These are phyloP conservation scores for Bos taurus DNA, from an alignment of 2,113 vertebrate species.

Conservation along the genomic window DNA sequence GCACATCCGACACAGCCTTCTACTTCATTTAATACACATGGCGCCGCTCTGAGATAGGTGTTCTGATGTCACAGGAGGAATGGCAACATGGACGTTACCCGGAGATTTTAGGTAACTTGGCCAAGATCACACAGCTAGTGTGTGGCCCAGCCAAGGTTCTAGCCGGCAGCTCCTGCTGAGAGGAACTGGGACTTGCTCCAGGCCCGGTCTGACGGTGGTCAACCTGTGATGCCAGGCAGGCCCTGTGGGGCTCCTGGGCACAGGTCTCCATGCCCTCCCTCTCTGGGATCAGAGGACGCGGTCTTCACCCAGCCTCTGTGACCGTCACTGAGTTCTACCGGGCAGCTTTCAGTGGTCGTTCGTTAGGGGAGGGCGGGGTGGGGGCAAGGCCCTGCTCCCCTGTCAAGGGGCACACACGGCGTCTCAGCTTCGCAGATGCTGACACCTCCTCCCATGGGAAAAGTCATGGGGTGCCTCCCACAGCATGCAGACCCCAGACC, in stretches of 20 bases:
- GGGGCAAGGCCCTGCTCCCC: not conserved
- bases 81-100: not conserved
- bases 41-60: not conserved
- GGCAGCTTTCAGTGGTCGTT: not conserved
- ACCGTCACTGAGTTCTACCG: rapidly evolving
- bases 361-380: not conserved
- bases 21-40: not conserved
- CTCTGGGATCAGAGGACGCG: not conserved
- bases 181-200: not conserved
- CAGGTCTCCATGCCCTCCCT: not conserved
- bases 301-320: not conserved
- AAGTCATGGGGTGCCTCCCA: not conserved
- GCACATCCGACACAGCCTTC: not conserved
- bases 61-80: not conserved
- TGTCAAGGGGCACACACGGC: not conserved
- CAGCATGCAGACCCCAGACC: not conserved
- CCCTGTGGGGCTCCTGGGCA: not conserved
- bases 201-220: rapidly evolving
- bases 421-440: not conserved
- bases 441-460: not conserved
- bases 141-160: not conserved
- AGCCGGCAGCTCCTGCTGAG: not conserved
- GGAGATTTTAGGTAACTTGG: not conserved
- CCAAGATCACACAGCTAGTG: not conserved
- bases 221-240: not conserved